These are phyloP conservation scores for Planococcus citri DNA, from an alignment of 1,140 invertebrate species.

Conservation along the genomic window DNA sequence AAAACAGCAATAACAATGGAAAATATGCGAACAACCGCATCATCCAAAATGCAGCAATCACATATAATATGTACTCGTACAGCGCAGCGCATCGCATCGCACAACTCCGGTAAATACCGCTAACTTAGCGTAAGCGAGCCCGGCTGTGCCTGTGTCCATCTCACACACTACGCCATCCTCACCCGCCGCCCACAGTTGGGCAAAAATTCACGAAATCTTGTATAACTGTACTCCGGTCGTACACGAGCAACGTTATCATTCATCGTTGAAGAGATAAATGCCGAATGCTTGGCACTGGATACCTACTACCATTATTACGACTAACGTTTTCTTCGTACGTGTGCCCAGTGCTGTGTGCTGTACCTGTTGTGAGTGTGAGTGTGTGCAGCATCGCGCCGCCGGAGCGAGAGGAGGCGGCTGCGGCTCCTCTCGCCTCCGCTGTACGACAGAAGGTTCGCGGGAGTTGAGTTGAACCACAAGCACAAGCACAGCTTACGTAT, in stretches of 20 bases:
- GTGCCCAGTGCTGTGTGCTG: not conserved
- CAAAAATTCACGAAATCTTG: not conserved
- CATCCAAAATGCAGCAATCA: too few species aligned
- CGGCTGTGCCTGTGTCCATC: too few species aligned
- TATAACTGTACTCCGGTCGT: not conserved
- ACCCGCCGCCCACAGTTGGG: not conserved
- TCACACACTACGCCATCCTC: too few species aligned
- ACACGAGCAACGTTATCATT: not conserved
- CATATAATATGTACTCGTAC: too few species aligned
- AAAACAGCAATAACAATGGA: too few species aligned
- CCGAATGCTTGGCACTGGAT: constrained; percentile 19
- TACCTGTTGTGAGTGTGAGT: not conserved
- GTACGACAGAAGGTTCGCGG: not conserved
- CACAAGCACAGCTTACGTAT: too few species aligned
- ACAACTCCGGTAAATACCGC: too few species aligned
- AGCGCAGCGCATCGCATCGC: too few species aligned
- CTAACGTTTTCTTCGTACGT: not conserved
- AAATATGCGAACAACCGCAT: too few species aligned
- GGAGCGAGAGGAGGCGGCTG: not conserved
- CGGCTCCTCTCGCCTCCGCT: not conserved
- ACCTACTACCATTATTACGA: constrained; percentile 17
- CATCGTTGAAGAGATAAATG: not conserved
- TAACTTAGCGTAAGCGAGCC: too few species aligned
- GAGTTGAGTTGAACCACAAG: constrained; percentile 8
- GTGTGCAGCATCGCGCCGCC: not conserved